phyloP scores from a whole-genome alignment of 2,888 invertebrate species.

The Drosophila phalerata region DNA sequence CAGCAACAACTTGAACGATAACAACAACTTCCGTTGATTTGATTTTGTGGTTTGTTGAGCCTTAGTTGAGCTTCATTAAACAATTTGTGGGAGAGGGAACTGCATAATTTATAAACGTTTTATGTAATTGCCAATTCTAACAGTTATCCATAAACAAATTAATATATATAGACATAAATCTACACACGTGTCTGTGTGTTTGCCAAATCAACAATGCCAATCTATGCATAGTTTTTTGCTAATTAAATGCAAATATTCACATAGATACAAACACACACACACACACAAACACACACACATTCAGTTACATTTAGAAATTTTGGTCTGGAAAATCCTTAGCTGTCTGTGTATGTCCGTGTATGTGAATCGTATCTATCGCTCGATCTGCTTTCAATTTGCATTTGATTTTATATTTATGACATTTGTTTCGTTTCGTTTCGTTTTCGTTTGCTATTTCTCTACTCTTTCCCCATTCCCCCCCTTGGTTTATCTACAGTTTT shows the following conservation, averaged over 20 bases:
- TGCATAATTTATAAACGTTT: conserved; percentile 75
- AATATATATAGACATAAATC: conserved; percentile 18
- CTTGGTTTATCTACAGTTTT: conserved; percentile 9
- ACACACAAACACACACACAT: conserved; percentile 13
- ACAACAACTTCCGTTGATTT: conserved; percentile 75
- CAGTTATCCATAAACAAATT: conserved; percentile 68
- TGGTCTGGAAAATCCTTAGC: conserved; percentile 54
- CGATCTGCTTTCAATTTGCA: conserved; percentile 74
- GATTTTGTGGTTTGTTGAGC: conserved; percentile 67
- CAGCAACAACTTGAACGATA: too few species aligned
- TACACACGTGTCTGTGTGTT: conserved; percentile 7
- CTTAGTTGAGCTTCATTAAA: conserved; percentile 71
- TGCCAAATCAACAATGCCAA: conserved; percentile 60
- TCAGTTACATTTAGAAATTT: conserved; percentile 24
- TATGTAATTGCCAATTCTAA: conserved; percentile 74
- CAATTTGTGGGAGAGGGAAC: conserved; percentile 44
- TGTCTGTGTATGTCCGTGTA: neutral
- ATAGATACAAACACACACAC: conserved; percentile 15
- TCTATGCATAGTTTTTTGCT: conserved; percentile 70
- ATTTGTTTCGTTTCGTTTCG: conserved; percentile 58
- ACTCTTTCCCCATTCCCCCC: neutral
- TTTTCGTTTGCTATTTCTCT: conserved; percentile 3
- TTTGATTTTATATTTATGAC: conserved; percentile 80
- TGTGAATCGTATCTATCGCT: conserved; percentile 53
- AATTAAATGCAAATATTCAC: conserved; percentile 75